Conservation (phyloP, 2,888 invertebrate genomes). For the Strigamia crassipes region DNA sequence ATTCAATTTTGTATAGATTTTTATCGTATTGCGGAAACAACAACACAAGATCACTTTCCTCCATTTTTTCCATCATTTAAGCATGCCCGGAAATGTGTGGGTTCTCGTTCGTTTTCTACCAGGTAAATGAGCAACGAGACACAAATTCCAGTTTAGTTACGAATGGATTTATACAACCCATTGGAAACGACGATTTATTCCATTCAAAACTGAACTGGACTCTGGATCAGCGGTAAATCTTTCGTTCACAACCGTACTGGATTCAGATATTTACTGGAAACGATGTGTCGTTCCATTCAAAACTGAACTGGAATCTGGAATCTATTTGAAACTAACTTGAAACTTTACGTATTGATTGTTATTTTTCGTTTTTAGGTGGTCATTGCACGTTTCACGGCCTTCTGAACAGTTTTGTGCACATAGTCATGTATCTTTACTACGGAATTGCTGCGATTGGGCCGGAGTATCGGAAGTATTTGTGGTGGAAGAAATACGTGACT, state of each 20-base stretch:
- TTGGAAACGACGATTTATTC: no score
- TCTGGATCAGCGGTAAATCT: no score
- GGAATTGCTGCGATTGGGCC: background rate
- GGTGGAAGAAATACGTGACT: constrained; percentile 28
- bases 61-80: constrained; percentile 5
- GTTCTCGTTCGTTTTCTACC: background rate
- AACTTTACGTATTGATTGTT: background rate
- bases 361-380: background rate
- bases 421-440: background rate
- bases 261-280: no score
- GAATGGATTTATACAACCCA: no score
- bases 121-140: background rate
- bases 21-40: constrained; percentile 13
- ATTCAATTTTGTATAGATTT: background rate
- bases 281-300: no score
- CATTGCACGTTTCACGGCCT: constrained; percentile 10
- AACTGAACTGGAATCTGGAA: background rate
- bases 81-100: background rate
- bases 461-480: background rate
- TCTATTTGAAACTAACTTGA: no score
- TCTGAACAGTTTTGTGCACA: constrained; percentile 8
- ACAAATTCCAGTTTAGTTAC: background rate
- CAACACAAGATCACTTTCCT: background rate
- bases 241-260: no score
- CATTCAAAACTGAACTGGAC: no score